These are phyloP conservation scores for Mus pahari DNA, from an alignment of 2,113 vertebrate species.

Conservation along the genomic window DNA sequence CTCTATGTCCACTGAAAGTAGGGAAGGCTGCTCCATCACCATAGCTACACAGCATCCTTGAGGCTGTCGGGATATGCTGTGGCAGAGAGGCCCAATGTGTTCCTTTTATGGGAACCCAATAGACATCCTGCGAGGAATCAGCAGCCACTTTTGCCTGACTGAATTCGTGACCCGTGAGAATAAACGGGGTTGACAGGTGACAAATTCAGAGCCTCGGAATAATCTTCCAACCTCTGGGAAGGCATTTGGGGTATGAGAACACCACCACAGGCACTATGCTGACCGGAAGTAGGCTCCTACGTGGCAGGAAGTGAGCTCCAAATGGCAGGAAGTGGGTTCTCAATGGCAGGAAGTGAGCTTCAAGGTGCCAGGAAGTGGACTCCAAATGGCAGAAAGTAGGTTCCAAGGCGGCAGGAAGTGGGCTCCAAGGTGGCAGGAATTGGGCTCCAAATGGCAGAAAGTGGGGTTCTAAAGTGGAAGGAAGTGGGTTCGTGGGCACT, in stretches of 20 bases:
- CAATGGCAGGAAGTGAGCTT: background rate
- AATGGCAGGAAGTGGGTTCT: background rate
- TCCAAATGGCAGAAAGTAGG: background rate
- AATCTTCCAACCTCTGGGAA: background rate
- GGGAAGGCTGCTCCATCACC: background rate
- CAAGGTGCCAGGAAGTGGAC: background rate
- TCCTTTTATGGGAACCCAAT: background rate
- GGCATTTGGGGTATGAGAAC: background rate
- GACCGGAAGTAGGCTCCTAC: background rate
- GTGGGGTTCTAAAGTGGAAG: background rate
- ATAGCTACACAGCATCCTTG: background rate
- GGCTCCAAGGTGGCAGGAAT: background rate
- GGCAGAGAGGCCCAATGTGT: accelerated
- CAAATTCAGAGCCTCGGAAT: background rate
- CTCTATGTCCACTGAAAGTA: background rate
- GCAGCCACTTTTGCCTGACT: background rate
- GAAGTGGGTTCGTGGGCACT: background rate
- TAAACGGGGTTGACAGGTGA: background rate
- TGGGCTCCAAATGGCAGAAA: background rate
- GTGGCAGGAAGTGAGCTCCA: background rate
- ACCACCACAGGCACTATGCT: background rate
- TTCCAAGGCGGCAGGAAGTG: background rate
- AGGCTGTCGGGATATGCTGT: background rate
- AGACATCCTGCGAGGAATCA: background rate
- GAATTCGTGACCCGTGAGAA: background rate